Evolutionary conservation across 2,113 vertebrate genomes (phyloP).

Genomic region (Chionodraco myersi): DNA sequence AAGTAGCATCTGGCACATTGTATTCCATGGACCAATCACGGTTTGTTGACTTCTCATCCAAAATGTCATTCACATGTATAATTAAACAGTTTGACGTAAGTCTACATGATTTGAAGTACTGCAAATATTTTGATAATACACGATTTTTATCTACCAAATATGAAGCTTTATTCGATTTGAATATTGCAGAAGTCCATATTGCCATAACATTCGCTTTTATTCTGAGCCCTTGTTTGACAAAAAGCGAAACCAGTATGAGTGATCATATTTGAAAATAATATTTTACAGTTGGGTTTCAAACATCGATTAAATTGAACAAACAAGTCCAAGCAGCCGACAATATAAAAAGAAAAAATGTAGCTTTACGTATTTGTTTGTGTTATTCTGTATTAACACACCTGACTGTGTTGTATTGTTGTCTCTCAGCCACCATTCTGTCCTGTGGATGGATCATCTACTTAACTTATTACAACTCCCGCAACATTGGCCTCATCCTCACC

Average conservation of each 20-base stretch:
- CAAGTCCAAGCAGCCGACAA: no score
- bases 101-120: no score
- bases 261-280: constrained; percentile 1
- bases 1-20: neutral
- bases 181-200: no score
- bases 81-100: neutral
- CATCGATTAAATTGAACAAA: no score
- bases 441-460: constrained; percentile 99
- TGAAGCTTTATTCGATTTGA: no score
- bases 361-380: neutral
- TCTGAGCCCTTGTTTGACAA: neutral
- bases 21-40: neutral
- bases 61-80: neutral
- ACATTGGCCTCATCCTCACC: constrained; percentile 97
- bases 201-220: no score
- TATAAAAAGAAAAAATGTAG: neutral
- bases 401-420: constrained; percentile 16
- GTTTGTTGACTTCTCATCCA: neutral
- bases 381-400: neutral
- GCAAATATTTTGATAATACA: no score
- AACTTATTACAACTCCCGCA: constrained; percentile 99
- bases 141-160: no score
- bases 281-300: neutral
- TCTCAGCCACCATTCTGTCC: constrained; percentile 97
- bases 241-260: neutral